phyloP scores from a whole-genome alignment of 2,113 vertebrate species.

The Tamias sibiricus region DNA sequence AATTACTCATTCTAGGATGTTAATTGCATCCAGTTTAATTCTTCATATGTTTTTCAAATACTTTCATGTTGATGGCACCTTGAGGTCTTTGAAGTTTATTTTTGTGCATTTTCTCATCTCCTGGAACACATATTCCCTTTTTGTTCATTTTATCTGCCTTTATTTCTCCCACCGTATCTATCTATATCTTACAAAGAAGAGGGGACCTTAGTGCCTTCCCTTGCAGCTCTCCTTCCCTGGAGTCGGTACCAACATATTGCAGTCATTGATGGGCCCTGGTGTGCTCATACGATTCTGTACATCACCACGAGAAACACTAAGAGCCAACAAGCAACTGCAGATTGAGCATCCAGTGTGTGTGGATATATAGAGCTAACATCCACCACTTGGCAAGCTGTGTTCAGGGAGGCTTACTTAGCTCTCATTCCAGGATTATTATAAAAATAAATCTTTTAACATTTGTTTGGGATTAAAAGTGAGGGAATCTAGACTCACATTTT shows the following conservation, averaged over 20 bases:
- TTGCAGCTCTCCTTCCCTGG: slow-evolving; percentile 51
- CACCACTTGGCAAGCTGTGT: slow-evolving; percentile 74
- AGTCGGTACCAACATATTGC: slow-evolving; percentile 60
- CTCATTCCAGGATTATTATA: slow-evolving; percentile 82
- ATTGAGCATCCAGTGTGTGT: slow-evolving; percentile 33
- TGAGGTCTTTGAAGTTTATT: slow-evolving; percentile 49
- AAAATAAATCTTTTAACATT: slow-evolving; percentile 85
- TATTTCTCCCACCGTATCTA: slow-evolving; percentile 62
- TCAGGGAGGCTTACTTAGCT: slow-evolving; percentile 76
- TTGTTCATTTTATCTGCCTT: slow-evolving; percentile 64
- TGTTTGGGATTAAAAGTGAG: slow-evolving; percentile 84
- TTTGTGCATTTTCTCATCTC: slow-evolving; percentile 54
- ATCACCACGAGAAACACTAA: slow-evolving; percentile 42
- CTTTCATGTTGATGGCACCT: background rate
- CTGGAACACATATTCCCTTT: slow-evolving; percentile 32
- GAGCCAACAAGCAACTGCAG: slow-evolving; percentile 40
- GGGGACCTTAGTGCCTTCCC: slow-evolving; percentile 46
- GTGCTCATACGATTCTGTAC: slow-evolving; percentile 10
- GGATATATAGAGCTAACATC: slow-evolving; percentile 67
- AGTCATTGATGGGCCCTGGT: slow-evolving; percentile 14
- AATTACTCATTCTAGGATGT: background rate
- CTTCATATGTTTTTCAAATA: slow-evolving; percentile 33
- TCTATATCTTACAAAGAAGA: slow-evolving; percentile 63
- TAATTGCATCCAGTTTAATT: slow-evolving; percentile 22
- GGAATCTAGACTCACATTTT: slow-evolving; percentile 80